These are phyloP conservation scores for Chloroclysta siterata DNA, from an alignment of 2,888 invertebrate genomes.

Conservation along the genomic window DNA sequence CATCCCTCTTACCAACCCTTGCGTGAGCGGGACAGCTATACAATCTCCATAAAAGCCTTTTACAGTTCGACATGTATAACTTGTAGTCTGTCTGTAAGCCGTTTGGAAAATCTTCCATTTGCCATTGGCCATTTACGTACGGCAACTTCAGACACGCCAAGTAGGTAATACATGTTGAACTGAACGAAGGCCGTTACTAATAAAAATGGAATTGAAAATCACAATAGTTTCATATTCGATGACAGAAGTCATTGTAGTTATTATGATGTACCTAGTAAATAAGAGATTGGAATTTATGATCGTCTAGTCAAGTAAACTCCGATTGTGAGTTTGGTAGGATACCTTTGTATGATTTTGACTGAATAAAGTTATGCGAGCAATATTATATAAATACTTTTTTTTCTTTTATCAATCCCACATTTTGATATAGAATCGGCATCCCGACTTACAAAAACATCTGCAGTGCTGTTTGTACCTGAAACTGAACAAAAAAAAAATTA, in stretches of 20 bases:
- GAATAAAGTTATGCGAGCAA: slow-evolving; percentile 65
- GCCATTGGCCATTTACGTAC: too few relatives aligned
- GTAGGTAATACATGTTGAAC: too few relatives aligned
- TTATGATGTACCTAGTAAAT: slow-evolving; percentile 7
- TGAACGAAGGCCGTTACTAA: too few relatives aligned
- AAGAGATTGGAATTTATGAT: slow-evolving; percentile 14
- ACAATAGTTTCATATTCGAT: neutral
- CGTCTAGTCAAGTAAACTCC: slow-evolving; percentile 34
- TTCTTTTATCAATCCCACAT: neutral
- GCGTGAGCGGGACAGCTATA: neutral
- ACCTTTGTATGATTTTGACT: slow-evolving; percentile 59
- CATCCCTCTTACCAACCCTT: neutral
- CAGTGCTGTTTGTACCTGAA: slow-evolving; percentile 37
- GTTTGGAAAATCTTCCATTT: too few relatives aligned
- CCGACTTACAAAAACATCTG: slow-evolving; percentile 23
- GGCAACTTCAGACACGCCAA: too few relatives aligned
- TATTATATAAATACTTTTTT: slow-evolving; percentile 7
- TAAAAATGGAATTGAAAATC: slow-evolving; percentile 3
- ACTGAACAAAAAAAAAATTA: slow-evolving; percentile 24
- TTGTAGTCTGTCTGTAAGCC: too few relatives aligned
- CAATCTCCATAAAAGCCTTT: neutral
- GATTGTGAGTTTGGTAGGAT: slow-evolving; percentile 29
- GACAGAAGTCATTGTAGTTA: slow-evolving; percentile 15
- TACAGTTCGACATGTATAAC: too few relatives aligned
- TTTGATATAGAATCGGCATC: too few relatives aligned